A percentile compares a stretch with the other conserved stretches of the same genome.
Conservation (phyloP, 2,888 invertebrate genomes). For the Apotomis turbidana region DNA sequence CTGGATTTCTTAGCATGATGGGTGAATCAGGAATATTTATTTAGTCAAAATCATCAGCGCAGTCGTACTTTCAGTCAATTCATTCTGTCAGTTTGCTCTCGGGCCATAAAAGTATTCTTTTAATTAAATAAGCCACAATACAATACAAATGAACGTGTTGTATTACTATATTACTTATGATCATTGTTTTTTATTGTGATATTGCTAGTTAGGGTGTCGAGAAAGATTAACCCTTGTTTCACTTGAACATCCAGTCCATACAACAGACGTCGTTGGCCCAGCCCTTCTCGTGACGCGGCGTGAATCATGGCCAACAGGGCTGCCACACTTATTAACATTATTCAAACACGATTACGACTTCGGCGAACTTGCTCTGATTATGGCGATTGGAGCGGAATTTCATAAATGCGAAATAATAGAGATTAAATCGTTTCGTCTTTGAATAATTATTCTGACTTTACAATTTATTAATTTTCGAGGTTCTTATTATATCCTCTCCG, state of each 20-base stretch:
- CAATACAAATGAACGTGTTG: too few species aligned
- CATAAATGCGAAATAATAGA: slow-evolving; percentile 25
- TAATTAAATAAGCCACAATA: too few species aligned
- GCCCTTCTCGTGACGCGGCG: slow-evolving; percentile 26
- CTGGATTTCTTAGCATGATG: too few species aligned
- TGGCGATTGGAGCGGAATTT: slow-evolving; percentile 24
- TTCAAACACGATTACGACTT: slow-evolving; percentile 31
- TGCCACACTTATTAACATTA: slow-evolving; percentile 44
- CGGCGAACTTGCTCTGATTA: slow-evolving; percentile 28
- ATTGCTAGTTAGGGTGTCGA: not conserved
- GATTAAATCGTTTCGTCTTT: slow-evolving; percentile 13
- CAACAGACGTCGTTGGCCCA: slow-evolving; percentile 14
- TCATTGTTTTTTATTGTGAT: too few species aligned
- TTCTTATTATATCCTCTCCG: not conserved
- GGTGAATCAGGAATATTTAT: too few species aligned
- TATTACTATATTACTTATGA: too few species aligned
- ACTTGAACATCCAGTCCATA: slow-evolving; percentile 4
- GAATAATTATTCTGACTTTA: slow-evolving; percentile 16
- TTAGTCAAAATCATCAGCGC: too few species aligned
- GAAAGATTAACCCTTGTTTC: not conserved
- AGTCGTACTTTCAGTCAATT: too few species aligned
- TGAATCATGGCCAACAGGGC: slow-evolving; percentile 59
- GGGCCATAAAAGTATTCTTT: too few species aligned
- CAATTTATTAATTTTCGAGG: slow-evolving; percentile 2
- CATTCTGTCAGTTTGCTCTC: too few species aligned